A percentile compares a stretch with the other conserved stretches of the same genome.
Evolutionary conservation across 92 coral and sea anemone species (phyloP).

Genomic region (Epizoanthus ramosus): DNA sequence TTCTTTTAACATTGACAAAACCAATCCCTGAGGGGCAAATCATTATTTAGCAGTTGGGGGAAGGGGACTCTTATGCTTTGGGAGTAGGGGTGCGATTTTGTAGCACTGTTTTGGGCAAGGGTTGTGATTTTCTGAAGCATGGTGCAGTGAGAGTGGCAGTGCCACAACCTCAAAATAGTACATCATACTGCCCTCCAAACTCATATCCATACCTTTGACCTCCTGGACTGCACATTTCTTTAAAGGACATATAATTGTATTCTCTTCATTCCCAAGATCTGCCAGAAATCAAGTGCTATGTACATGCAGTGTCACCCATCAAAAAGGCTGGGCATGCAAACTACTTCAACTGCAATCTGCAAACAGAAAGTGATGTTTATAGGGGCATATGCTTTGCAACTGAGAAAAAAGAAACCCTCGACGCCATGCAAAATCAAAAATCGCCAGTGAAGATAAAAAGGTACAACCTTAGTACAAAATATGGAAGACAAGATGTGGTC

Average conservation of each 20-base stretch:
- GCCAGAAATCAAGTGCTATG: constrained; percentile 14
- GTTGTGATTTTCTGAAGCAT: too few species aligned
- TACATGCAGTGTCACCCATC: constrained; percentile 32
- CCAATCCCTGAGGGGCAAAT: too few species aligned
- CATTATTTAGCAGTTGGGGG: too few species aligned
- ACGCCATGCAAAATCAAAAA: constrained; percentile 48
- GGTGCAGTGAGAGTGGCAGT: too few species aligned
- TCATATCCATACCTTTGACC: too few species aligned
- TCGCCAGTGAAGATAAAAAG: constrained; percentile 50
- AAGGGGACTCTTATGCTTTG: too few species aligned
- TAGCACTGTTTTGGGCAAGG: too few species aligned
- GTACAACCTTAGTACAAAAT: constrained; percentile 43
- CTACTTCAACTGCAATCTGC: constrained; percentile 46
- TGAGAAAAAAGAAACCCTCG: constrained; percentile 33
- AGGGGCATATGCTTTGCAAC: constrained; percentile 46
- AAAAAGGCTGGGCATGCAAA: constrained; percentile 26
- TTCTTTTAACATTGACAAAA: too few species aligned
- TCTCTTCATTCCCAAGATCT: constrained; percentile 9
- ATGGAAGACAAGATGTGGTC: constrained; percentile 41
- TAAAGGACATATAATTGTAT: background rate
- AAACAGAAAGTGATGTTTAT: constrained; percentile 8
- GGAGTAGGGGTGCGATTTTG: too few species aligned
- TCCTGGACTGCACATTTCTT: too few species aligned
- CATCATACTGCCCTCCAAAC: too few species aligned
- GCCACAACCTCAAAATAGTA: too few species aligned